These are phyloP conservation scores for Parnassius mnemosyne DNA, from an alignment of 2,888 invertebrate genomes.

Conservation along the genomic window DNA sequence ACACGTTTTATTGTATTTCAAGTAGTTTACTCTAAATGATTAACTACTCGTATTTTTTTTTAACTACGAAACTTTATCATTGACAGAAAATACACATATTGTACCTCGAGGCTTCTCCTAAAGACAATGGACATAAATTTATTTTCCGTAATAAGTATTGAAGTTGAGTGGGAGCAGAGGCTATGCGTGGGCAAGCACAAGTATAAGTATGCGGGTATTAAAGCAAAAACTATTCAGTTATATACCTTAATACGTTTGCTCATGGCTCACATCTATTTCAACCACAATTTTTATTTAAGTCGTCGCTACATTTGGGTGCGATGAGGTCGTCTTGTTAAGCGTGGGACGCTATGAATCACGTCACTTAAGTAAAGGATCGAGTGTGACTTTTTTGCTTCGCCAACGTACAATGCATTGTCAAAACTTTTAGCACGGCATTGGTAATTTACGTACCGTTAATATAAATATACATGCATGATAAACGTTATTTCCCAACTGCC, in stretches of 20 bases:
- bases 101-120: constrained; percentile 4
- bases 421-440: no score
- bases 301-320: constrained; percentile 26
- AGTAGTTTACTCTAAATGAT: no score
- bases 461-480: no score
- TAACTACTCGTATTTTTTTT: no score
- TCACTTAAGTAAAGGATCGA: constrained; percentile 14
- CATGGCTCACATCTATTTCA: constrained; percentile 4
- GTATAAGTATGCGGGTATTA: constrained; percentile 1
- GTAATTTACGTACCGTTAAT: no score
- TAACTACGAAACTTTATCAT: no score
- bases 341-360: constrained; percentile 30
- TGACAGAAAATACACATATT: background rate
- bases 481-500: no score
- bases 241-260: background rate
- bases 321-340: constrained; percentile 25
- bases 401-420: no score
- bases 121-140: constrained; percentile 20
- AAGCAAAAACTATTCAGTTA: constrained; percentile 3
- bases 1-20: no score
- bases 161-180: constrained; percentile 24
- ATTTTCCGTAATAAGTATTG: constrained; percentile 24
- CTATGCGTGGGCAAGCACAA: constrained; percentile 22
- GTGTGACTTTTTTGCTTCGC: background rate
- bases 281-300: background rate